Conservation (phyloP, 2,888 invertebrate genomes). For the Catocala nupta region DNA sequence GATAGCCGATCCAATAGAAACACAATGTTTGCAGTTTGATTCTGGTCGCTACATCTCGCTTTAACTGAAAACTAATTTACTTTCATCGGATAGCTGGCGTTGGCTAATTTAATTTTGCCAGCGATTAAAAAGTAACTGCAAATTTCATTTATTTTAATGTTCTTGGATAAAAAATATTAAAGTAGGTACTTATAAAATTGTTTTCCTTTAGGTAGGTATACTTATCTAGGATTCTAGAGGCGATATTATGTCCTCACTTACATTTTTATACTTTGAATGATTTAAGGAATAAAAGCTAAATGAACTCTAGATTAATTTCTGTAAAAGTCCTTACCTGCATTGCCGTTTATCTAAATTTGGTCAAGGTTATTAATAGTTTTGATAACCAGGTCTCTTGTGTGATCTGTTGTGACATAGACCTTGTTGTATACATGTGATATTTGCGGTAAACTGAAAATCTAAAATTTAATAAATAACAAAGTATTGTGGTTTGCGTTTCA, state of each 20-base stretch:
- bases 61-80: conserved; percentile 59
- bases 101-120: conserved; percentile 48
- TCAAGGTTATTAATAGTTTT: no score
- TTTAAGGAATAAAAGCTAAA: neutral
- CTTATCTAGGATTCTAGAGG: conserved; percentile 28
- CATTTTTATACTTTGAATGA: conserved; percentile 12
- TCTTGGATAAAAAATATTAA: conserved; percentile 37
- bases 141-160: conserved; percentile 49
- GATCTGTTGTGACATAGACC: no score
- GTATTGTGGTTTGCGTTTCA: neutral
- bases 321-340: no score
- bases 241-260: no score
- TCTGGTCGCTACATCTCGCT: conserved; percentile 54
- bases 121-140: conserved; percentile 53
- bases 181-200: conserved; percentile 14
- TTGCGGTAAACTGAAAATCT: no score
- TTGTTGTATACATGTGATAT: no score
- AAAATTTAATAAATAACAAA: no score
- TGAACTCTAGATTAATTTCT: no score
- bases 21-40: conserved; percentile 71
- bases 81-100: conserved; percentile 42
- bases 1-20: conserved; percentile 71
- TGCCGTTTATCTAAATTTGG: no score
- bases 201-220: conserved; percentile 22
- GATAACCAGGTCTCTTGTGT: no score